A percentile compares a stretch with the other conserved stretches of the same genome.
Evolutionary conservation across 2,113 vertebrate species (phyloP).

Genomic region (Lepisosteus oculatus): DNA sequence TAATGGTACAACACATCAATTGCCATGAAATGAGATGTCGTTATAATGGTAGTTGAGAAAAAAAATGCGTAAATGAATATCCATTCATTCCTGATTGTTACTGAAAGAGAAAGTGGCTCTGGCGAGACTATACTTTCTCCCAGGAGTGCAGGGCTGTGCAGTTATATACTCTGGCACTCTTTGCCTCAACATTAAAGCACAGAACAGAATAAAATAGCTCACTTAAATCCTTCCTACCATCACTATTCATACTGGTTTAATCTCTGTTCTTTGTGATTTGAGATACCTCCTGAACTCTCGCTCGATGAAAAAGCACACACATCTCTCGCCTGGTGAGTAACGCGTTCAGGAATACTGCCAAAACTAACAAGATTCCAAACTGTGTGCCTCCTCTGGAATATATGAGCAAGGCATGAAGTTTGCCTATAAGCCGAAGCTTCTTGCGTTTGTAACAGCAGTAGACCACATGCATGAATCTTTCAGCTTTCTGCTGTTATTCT

Average conservation of each 20-base stretch:
- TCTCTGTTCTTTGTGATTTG: conserved; percentile 9
- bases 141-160: conserved; percentile 3
- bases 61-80: conserved; percentile 15
- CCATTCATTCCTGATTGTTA: conserved; percentile 26
- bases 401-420: no score
- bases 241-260: conserved; percentile 14
- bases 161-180: conserved; percentile 16
- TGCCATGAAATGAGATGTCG: conserved; percentile 16
- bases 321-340: conserved; percentile 29
- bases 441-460: no score
- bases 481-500: no score
- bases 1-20: conserved; percentile 9
- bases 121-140: not conserved
- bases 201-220: conserved; percentile 21
- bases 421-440: no score
- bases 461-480: no score
- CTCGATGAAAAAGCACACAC: conserved; percentile 29
- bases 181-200: conserved; percentile 12
- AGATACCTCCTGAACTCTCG: conserved; percentile 18
- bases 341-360: conserved; percentile 37
- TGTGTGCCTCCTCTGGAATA: conserved; percentile 25
- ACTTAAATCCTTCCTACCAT: not conserved
- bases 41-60: not conserved
- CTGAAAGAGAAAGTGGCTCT: conserved; percentile 9
- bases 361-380: conserved; percentile 37